Percentiles rank a stretch among this genome's conserved stretches.
Evolutionary conservation across 2,797 vertebrate genomes (phyloP).

Genomic region (Bradypodion ventrale): DNA sequence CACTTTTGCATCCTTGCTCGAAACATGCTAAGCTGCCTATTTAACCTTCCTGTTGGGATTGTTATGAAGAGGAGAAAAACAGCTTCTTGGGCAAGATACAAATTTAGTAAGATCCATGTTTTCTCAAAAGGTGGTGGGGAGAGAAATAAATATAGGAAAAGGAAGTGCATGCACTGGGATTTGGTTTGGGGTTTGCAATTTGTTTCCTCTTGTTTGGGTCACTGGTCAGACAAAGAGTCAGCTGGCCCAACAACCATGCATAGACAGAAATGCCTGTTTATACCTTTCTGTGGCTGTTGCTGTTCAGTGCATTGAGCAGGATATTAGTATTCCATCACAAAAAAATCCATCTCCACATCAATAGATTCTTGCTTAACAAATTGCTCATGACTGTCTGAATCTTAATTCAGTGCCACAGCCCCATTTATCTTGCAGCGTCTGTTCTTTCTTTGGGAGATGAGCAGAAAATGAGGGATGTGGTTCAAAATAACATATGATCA

Average conservation of each 20-base stretch:
- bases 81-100: not conserved
- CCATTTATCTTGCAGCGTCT: slow-evolving; percentile 34
- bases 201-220: not conserved
- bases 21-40: not conserved
- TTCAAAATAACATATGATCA: too few species aligned
- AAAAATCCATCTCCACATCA: slow-evolving; percentile 42
- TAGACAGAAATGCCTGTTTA: not conserved
- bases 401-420: slow-evolving; percentile 9
- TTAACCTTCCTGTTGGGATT: not conserved
- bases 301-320: not conserved
- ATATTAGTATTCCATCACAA: slow-evolving; percentile 48
- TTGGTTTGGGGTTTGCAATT: not conserved
- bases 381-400: slow-evolving; percentile 22
- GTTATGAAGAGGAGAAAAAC: not conserved
- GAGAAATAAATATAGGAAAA: not conserved
- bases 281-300: not conserved
- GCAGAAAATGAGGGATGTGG: too few species aligned
- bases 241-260: not conserved
- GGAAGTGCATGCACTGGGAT: not conserved
- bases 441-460: not conserved
- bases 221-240: not conserved
- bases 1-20: not conserved
- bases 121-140: too few species aligned
- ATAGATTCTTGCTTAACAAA: slow-evolving; percentile 37
- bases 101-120: not conserved